These are phyloP conservation scores for Gallinago undulata DNA, from an alignment of 2,113 vertebrate species.

Conservation along the genomic window DNA sequence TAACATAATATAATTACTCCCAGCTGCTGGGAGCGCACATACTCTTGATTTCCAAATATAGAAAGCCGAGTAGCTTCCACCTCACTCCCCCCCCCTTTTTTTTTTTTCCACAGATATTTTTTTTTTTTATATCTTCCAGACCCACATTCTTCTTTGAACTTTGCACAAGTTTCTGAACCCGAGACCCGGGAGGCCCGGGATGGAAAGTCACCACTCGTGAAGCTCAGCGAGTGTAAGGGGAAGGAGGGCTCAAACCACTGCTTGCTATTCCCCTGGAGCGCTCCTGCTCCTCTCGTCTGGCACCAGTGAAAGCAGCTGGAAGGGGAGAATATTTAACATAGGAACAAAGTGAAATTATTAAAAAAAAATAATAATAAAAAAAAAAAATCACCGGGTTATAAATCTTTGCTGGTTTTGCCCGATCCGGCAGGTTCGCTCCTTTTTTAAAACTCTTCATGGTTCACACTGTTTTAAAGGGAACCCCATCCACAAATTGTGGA, in stretches of 20 bases:
- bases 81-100: not conserved
- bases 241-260: not conserved
- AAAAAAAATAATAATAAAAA: not conserved
- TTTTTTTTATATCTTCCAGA: slow-evolving; percentile 5
- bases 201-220: not conserved
- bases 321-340: not conserved
- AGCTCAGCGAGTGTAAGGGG: not conserved
- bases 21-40: not conserved
- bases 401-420: not conserved
- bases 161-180: not conserved
- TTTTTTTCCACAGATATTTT: not conserved
- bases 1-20: not conserved
- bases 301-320: not conserved
- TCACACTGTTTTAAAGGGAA: not conserved
- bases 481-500: not conserved
- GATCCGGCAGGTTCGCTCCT: not conserved
- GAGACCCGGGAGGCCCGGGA: not conserved
- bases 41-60: not conserved
- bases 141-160: not conserved
- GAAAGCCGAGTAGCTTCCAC: not conserved
- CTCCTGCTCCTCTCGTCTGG: not conserved
- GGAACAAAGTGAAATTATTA: not conserved
- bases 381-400: not conserved
- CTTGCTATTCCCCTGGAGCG: not conserved
- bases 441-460: not conserved